Evolutionary conservation across 2,888 invertebrate genomes (phyloP).

Genomic region (Mylabris sibirica): DNA sequence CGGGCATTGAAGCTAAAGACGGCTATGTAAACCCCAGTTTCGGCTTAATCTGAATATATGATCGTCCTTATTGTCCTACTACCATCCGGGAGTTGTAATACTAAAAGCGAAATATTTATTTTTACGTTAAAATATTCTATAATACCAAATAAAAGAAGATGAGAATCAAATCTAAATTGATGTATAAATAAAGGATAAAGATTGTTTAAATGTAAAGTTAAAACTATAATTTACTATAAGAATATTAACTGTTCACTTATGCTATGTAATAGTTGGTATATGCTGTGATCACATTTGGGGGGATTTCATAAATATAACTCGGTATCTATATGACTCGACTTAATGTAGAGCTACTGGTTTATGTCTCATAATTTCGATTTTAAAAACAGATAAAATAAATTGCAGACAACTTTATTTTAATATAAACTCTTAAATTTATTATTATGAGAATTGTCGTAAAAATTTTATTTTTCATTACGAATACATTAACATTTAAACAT

Average conservation of each 20-base stretch:
- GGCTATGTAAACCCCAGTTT: slow-evolving; percentile 56
- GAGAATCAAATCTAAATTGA: slow-evolving; percentile 22
- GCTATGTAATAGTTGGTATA: too few species aligned
- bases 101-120: slow-evolving; percentile 34
- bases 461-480: slow-evolving; percentile 46
- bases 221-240: slow-evolving; percentile 40
- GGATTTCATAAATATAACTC: slow-evolving; percentile 53
- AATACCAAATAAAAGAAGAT: slow-evolving; percentile 14
- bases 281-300: slow-evolving; percentile 55
- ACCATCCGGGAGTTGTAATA: slow-evolving; percentile 48
- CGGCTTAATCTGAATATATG: slow-evolving; percentile 61
- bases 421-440: slow-evolving; percentile 49
- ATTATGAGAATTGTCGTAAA: slow-evolving; percentile 38
- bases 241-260: slow-evolving; percentile 58
- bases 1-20: slow-evolving; percentile 52
- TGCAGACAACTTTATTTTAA: slow-evolving; percentile 54
- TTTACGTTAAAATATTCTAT: slow-evolving; percentile 20
- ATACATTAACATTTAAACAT: slow-evolving; percentile 37
- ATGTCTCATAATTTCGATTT: slow-evolving; percentile 56
- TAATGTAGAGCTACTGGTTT: slow-evolving; percentile 52
- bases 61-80: slow-evolving; percentile 58
- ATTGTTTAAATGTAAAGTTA: slow-evolving; percentile 24
- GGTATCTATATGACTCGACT: slow-evolving; percentile 48
- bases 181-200: slow-evolving; percentile 2
- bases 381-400: slow-evolving; percentile 55